Conservation (phyloP, 1,140 invertebrate genomes). For the Coptotermes formosanus region DNA sequence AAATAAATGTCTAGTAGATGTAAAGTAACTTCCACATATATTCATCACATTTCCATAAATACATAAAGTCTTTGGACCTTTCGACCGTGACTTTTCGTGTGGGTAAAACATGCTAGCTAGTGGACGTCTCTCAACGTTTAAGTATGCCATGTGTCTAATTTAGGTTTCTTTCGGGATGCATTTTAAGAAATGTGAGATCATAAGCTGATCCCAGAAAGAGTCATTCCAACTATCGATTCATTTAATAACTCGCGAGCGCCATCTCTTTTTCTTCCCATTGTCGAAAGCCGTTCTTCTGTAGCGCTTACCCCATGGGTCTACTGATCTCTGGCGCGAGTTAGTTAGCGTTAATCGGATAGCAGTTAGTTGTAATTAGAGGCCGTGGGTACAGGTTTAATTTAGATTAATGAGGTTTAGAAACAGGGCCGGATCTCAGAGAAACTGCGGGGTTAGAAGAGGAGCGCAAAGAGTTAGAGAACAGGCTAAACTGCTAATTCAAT, state of each 20-base stretch:
- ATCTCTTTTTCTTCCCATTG: background rate
- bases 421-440: conserved; percentile 22
- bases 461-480: background rate
- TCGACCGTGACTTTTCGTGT: too few relatives aligned
- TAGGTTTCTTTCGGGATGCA: too few relatives aligned
- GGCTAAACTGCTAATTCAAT: conserved; percentile 6
- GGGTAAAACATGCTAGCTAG: too few relatives aligned
- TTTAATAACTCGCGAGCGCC: background rate
- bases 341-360: conserved; percentile 31
- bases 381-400: conserved; percentile 27
- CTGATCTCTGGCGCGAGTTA: conserved; percentile 16
- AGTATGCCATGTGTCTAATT: too few relatives aligned
- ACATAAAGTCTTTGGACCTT: too few relatives aligned
- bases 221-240: too few relatives aligned
- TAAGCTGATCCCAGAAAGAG: too few relatives aligned
- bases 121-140: too few relatives aligned
- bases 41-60: too few relatives aligned
- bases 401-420: conserved; percentile 31
- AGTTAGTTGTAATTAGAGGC: conserved; percentile 30
- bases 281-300: background rate
- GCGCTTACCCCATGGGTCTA: background rate
- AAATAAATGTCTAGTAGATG: too few relatives aligned
- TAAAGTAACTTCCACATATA: too few relatives aligned
- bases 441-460: background rate
- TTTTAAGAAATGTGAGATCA: too few relatives aligned